Evolutionary conservation across 2,797 vertebrate species (phyloP).

Genomic region (Fistularia commersonii): DNA sequence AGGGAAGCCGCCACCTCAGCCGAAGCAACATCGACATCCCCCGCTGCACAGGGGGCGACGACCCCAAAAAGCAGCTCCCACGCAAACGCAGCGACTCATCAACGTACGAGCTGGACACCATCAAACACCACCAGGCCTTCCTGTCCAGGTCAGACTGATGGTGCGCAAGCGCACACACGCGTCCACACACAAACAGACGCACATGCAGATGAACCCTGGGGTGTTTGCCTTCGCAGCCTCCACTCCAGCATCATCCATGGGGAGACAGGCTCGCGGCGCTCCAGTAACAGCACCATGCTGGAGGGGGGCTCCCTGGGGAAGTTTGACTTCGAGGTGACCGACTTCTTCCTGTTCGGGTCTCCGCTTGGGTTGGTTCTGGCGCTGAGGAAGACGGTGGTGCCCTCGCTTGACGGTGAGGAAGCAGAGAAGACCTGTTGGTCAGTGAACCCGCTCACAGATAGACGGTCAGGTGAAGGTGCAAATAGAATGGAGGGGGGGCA

Average conservation of each 20-base stretch:
- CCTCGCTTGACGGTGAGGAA: constrained; percentile 84
- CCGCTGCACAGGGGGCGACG: constrained; percentile 78
- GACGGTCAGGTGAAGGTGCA: no score
- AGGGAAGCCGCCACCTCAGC: constrained; percentile 91
- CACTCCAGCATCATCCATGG: constrained; percentile 87
- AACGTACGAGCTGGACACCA: constrained; percentile 94
- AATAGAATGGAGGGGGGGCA: no score
- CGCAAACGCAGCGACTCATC: constrained; percentile 96
- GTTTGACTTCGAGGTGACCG: constrained; percentile 92
- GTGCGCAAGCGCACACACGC: neutral
- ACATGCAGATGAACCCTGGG: neutral
- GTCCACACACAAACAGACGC: no score
- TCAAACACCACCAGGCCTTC: constrained; percentile 97
- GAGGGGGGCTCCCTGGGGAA: constrained; percentile 85
- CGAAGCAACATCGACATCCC: constrained; percentile 97
- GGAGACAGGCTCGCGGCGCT: constrained; percentile 81
- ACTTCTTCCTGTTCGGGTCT: constrained; percentile 96
- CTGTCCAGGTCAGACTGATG: constrained; percentile 83
- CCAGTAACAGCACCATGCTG: constrained; percentile 90
- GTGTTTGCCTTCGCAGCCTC: constrained; percentile 72
- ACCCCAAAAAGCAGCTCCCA: constrained; percentile 84
- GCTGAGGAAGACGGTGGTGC: constrained; percentile 91
- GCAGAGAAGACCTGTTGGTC: no score
- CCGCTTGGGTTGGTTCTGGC: constrained; percentile 93
- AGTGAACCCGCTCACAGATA: no score